Conservation (phyloP, 1,140 invertebrate species). For the Melipona quadrifasciata region DNA sequence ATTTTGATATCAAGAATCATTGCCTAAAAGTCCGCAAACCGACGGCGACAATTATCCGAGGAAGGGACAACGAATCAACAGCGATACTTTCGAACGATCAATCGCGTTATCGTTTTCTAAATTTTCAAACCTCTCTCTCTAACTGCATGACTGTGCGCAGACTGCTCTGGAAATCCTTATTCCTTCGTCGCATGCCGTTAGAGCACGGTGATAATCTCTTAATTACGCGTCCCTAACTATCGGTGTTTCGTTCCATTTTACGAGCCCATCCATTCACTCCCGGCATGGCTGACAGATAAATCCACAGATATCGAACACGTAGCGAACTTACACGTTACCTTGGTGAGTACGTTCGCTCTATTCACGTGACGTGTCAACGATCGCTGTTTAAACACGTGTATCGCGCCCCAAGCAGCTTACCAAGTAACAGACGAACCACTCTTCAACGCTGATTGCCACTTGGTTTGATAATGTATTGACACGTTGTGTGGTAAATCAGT, state of each 20-base stretch:
- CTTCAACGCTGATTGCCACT: neutral
- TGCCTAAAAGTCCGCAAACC: neutral
- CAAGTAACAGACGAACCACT: constrained; percentile 15
- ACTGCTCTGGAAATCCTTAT: neutral
- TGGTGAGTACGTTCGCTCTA: constrained; percentile 3
- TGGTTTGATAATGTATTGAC: constrained; percentile 15
- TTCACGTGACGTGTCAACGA: constrained; percentile 46
- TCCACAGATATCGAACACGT: constrained; percentile 10
- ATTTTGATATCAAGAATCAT: neutral
- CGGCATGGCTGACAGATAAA: constrained; percentile 16
- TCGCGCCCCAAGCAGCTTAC: neutral
- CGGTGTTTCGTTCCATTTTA: constrained; percentile 4
- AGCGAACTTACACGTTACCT: constrained; percentile 19
- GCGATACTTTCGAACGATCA: neutral
- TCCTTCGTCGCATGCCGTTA: neutral
- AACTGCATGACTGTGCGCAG: neutral
- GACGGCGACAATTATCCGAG: neutral
- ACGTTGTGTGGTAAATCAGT: neutral
- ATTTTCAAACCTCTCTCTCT: neutral
- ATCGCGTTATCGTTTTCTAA: neutral
- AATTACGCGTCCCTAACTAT: constrained; percentile 18
- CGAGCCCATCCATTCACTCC: neutral
- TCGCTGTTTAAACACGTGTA: constrained; percentile 9
- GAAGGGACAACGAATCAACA: neutral
- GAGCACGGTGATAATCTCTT: constrained; percentile 22